Evolutionary conservation across 2,113 vertebrate species (phyloP).

Genomic region (Podilymbus podiceps): DNA sequence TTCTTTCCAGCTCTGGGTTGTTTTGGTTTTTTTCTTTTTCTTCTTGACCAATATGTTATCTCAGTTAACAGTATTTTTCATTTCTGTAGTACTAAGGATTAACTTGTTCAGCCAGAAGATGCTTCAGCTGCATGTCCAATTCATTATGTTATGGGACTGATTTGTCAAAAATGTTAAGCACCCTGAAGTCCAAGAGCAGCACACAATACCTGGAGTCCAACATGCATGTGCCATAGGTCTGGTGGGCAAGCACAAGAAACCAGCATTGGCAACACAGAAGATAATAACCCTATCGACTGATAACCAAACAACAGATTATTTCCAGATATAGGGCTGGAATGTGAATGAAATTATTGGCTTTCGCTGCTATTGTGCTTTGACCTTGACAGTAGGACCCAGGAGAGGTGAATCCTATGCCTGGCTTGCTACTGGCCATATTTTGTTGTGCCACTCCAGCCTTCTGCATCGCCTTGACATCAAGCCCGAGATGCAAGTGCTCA

Average conservation of each 20-base stretch:
- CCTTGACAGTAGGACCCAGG: not conserved
- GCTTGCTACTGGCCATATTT: not conserved
- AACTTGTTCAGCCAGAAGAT: conserved; percentile 16
- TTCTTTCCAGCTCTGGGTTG: not conserved
- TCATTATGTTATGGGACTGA: not conserved
- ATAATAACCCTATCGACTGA: not conserved
- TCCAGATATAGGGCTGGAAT: not conserved
- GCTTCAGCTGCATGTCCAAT: not conserved
- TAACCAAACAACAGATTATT: not conserved
- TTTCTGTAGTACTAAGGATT: conserved; percentile 29
- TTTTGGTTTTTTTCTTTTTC: not conserved
- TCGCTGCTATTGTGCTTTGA: not conserved
- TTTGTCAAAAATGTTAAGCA: not conserved
- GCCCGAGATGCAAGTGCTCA: not conserved
- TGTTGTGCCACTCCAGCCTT: not conserved
- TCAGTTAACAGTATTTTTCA: conserved; percentile 30
- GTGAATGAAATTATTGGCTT: not conserved
- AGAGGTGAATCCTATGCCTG: not conserved
- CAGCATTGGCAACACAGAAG: not conserved
- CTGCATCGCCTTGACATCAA: not conserved
- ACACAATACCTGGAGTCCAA: not conserved
- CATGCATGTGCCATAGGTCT: not conserved
- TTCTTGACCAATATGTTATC: conserved; percentile 21
- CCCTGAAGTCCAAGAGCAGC: not conserved
- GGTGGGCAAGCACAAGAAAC: not conserved